Evolutionary conservation across 2,888 invertebrate species (phyloP).

Genomic region (Oscheius onirici): DNA sequence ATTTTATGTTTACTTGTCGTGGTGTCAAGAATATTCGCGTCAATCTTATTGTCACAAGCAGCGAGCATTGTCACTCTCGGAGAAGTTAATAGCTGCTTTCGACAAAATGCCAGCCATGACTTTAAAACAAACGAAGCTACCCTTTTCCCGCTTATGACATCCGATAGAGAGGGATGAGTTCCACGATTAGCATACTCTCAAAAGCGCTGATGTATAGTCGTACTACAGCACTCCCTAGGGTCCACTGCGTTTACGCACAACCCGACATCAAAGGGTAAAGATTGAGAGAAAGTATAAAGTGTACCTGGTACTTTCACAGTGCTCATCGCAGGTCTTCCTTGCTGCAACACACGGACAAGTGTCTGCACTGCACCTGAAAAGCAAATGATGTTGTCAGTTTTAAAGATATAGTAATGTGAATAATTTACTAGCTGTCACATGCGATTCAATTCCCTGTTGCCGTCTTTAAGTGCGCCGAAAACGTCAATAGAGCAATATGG

Average conservation of each 20-base stretch:
- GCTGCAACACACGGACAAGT: conserved; percentile 70
- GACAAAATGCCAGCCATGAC: too few relatives aligned
- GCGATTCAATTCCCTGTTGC: conserved; percentile 22
- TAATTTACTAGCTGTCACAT: not conserved
- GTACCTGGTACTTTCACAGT: conserved; percentile 70
- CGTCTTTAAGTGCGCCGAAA: conserved; percentile 27
- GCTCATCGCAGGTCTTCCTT: conserved; percentile 71
- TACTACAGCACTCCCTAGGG: conserved; percentile 13
- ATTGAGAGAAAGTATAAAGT: not conserved
- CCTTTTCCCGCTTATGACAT: too few relatives aligned
- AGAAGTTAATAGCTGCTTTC: too few relatives aligned
- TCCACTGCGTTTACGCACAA: not conserved
- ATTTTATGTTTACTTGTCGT: too few relatives aligned
- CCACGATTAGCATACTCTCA: conserved; percentile 19
- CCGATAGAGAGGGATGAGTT: conserved; percentile 8
- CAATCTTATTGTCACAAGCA: too few relatives aligned
- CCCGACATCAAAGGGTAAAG: not conserved
- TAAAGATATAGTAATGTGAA: conserved; percentile 4
- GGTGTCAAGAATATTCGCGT: too few relatives aligned
- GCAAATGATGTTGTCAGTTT: not conserved
- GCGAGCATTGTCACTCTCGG: too few relatives aligned
- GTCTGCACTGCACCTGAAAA: conserved; percentile 66
- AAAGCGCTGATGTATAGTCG: conserved; percentile 20
- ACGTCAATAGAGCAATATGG: conserved; percentile 32
- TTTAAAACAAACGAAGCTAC: too few relatives aligned